Evolutionary conservation across 2,797 vertebrate species (phyloP).

Genomic region (Halcyon leucocephala): DNA sequence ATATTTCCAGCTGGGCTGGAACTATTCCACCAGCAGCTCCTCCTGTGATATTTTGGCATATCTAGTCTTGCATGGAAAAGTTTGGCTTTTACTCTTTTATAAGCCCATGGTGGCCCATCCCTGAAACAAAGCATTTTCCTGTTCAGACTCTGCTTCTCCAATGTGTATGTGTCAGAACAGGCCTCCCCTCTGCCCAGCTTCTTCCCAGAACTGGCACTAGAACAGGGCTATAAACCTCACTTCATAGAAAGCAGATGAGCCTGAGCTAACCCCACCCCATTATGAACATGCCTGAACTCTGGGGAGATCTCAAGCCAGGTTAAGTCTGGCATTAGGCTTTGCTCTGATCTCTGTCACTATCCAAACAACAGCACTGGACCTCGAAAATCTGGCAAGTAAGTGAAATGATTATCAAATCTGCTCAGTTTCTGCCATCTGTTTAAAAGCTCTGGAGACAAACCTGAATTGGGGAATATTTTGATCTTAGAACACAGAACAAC

Average conservation of each 20-base stretch:
- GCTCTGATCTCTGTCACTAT: neutral
- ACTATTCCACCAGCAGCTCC: conserved; percentile 16
- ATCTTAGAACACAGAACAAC: neutral
- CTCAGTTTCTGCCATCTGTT: neutral
- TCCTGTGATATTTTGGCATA: neutral
- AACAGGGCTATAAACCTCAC: neutral
- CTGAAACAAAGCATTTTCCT: conserved; percentile 15
- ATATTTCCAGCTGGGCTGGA: conserved; percentile 43
- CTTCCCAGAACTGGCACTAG: neutral
- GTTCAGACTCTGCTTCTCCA: neutral
- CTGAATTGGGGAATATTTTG: neutral
- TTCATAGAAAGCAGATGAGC: neutral
- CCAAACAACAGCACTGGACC: neutral
- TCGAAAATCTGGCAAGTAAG: neutral
- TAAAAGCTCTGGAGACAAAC: neutral
- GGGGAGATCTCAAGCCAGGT: neutral
- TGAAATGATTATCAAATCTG: neutral
- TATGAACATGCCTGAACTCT: neutral
- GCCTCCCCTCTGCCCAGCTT: neutral
- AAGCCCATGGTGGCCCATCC: neutral
- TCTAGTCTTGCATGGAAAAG: neutral
- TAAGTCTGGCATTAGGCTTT: neutral
- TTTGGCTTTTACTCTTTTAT: neutral
- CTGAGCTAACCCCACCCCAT: neutral
- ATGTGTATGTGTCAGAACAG: neutral